Percentiles rank a stretch among this genome's conserved stretches.
phyloP scores from a whole-genome alignment of 2,888 invertebrate species.

The Hesperia comma region DNA sequence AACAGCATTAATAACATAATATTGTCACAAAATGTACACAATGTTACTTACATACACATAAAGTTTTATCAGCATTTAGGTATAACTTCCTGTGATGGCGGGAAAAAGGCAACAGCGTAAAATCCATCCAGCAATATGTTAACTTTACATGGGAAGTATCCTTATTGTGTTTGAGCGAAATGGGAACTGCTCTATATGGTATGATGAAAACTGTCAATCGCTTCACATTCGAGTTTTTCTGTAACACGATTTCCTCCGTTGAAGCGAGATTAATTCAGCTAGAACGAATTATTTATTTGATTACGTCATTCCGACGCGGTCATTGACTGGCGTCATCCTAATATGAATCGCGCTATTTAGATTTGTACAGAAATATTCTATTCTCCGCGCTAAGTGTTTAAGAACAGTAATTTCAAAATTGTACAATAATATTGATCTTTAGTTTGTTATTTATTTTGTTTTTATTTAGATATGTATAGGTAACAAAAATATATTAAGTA shows the following conservation, averaged over 20 bases:
- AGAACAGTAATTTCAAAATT: neutral
- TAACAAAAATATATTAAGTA: too few species aligned
- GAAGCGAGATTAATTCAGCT: conserved; percentile 20
- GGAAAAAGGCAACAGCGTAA: neutral
- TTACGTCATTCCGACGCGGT: conserved; percentile 48
- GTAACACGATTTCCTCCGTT: conserved; percentile 14
- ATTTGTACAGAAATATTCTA: conserved; percentile 14
- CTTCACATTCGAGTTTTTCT: neutral
- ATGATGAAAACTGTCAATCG: neutral
- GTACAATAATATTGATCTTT: too few species aligned
- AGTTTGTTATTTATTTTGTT: neutral
- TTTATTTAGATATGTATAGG: too few species aligned
- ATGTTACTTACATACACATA: too few species aligned
- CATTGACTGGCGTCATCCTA: conserved; percentile 45
- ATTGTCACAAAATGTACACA: too few species aligned
- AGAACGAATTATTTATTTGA: conserved; percentile 41
- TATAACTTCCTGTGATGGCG: neutral
- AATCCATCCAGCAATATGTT: neutral
- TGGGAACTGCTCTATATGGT: neutral
- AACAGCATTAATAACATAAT: too few species aligned
- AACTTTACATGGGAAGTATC: neutral
- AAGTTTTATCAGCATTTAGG: neutral
- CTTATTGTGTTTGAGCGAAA: neutral
- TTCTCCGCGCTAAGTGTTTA: neutral
- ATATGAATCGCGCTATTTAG: conserved; percentile 25